Conservation (phyloP, 2,113 vertebrate species). For the Tor tambroides region DNA sequence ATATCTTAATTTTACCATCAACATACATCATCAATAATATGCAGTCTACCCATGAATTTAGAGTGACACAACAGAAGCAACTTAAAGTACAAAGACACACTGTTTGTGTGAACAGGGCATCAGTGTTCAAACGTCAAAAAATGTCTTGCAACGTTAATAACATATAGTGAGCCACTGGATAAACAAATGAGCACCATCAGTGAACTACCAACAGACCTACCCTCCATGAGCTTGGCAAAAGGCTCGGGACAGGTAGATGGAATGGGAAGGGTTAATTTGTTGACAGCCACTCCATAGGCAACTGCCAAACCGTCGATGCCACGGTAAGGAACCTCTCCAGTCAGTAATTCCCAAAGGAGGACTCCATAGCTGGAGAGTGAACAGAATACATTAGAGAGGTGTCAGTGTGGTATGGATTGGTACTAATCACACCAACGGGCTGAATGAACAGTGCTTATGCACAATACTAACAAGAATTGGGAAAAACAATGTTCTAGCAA, state of each 20-base stretch:
- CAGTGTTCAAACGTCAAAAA: not conserved
- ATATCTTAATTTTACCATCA: not conserved
- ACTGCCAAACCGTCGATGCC: constrained; percentile 95
- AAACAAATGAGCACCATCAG: not conserved
- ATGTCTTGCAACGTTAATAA: not conserved
- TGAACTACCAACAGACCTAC: constrained; percentile 66
- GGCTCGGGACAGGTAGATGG: constrained; percentile 95
- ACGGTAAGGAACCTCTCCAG: constrained; percentile 94
- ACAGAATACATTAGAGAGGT: constrained; percentile 18
- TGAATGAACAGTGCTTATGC: not conserved
- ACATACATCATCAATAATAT: not conserved
- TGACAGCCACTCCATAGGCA: constrained; percentile 94
- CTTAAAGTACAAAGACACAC: not conserved
- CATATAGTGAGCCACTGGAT: not conserved
- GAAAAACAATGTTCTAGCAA: not conserved
- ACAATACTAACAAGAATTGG: not conserved
- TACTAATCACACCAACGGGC: not conserved
- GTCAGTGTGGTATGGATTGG: not conserved
- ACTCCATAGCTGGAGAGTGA: constrained; percentile 87
- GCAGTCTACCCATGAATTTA: not conserved
- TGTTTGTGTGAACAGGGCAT: not conserved
- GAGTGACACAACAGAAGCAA: not conserved
- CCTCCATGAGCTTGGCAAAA: constrained; percentile 96
- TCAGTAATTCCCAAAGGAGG: constrained; percentile 95
- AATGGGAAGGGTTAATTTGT: constrained; percentile 94